A percentile compares a stretch with the other conserved stretches of the same genome.
phyloP scores from a whole-genome alignment of 2,888 invertebrate species.

The Cotesia congregata region DNA sequence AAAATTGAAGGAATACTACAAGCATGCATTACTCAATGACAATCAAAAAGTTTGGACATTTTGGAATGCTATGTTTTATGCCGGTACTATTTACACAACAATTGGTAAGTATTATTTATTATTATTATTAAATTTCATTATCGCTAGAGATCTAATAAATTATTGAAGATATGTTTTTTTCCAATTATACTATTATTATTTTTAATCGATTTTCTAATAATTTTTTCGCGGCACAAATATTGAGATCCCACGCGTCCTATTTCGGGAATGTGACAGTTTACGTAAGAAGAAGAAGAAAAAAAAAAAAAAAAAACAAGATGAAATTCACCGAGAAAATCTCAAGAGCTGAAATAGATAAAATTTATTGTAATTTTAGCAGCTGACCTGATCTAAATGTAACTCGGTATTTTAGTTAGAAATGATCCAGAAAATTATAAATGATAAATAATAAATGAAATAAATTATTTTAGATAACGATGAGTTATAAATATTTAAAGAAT shows the following conservation, averaged over 20 bases:
- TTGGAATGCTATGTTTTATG: slow-evolving; percentile 89
- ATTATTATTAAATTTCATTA: slow-evolving; percentile 23
- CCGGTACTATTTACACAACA: slow-evolving; percentile 90
- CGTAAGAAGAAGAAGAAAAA: slow-evolving; percentile 30
- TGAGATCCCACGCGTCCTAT: slow-evolving; percentile 40
- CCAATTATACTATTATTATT: neutral
- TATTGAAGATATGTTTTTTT: too few species aligned
- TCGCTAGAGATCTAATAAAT: neutral
- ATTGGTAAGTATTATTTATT: slow-evolving; percentile 78
- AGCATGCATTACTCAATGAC: slow-evolving; percentile 69
- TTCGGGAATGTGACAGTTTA: slow-evolving; percentile 40
- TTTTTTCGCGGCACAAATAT: slow-evolving; percentile 6
- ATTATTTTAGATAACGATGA: neutral
- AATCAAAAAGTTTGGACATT: slow-evolving; percentile 81
- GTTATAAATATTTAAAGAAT: neutral
- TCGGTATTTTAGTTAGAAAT: neutral
- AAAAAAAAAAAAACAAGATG: slow-evolving; percentile 28
- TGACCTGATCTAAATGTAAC: slow-evolving; percentile 4
- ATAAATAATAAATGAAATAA: neutral
- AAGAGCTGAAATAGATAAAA: slow-evolving; percentile 13
- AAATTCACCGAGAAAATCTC: neutral
- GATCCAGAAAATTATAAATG: neutral
- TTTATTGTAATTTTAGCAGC: slow-evolving; percentile 25
- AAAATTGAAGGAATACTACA: slow-evolving; percentile 71
- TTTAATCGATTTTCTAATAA: neutral